A percentile compares a stretch with the other conserved stretches of the same genome.
Evolutionary conservation across 2,113 vertebrate species (phyloP).

Genomic region (Hippopotamus amphibius): DNA sequence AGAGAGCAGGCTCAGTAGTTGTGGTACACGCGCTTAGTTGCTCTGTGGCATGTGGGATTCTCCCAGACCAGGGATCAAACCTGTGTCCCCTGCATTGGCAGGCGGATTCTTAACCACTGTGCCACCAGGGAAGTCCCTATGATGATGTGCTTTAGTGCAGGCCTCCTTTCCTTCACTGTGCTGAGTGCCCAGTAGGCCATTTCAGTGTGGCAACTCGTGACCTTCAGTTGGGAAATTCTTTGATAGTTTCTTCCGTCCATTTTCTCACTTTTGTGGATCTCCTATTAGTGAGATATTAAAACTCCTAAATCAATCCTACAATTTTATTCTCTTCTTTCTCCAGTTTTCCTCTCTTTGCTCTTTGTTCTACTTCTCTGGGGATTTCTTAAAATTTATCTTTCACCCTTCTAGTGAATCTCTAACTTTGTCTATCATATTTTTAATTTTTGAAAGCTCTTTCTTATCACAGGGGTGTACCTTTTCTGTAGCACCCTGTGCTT

Average conservation of each 20-base stretch:
- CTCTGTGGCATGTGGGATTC: too few species aligned
- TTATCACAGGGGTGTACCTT: background rate
- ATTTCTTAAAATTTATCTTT: slow-evolving; percentile 20
- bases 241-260: background rate
- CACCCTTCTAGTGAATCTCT: slow-evolving; percentile 9
- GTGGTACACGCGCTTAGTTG: too few species aligned
- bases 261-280: slow-evolving; percentile 5
- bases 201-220: background rate
- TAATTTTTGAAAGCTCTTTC: slow-evolving; percentile 11
- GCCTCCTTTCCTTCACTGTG: background rate
- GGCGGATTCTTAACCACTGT: too few species aligned
- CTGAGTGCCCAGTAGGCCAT: background rate
- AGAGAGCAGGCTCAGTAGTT: too few species aligned
- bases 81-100: too few species aligned
- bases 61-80: too few species aligned
- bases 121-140: too few species aligned
- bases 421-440: background rate
- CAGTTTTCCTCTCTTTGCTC: background rate
- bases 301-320: background rate
- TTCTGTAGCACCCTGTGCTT: background rate
- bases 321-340: slow-evolving; percentile 31
- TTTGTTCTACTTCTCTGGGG: background rate
- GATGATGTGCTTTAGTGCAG: background rate
- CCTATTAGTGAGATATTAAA: background rate
- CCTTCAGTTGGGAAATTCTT: background rate